phyloP scores from a whole-genome alignment of 2,797 vertebrate species.

The Loriculus beryllinus region DNA sequence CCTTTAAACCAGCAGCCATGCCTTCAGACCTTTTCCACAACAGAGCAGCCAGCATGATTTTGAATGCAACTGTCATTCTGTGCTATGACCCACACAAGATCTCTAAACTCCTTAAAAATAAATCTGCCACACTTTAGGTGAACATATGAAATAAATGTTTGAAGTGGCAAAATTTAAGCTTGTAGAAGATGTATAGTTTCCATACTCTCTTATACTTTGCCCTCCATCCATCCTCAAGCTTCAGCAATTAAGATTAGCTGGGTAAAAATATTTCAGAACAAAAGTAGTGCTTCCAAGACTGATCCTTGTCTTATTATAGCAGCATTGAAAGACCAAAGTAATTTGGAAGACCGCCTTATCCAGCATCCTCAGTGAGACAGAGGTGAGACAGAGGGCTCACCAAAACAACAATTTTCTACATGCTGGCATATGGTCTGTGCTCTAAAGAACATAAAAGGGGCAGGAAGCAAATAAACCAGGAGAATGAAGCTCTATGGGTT shows the following conservation, averaged over 20 bases:
- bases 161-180: background rate
- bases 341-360: background rate
- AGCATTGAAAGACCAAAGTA: background rate
- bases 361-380: background rate
- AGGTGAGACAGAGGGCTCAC: background rate
- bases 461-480: background rate
- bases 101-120: background rate
- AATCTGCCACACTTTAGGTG: background rate
- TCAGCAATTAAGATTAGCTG: background rate
- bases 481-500: background rate
- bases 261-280: background rate
- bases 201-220: background rate
- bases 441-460: background rate
- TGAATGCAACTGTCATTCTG: background rate
- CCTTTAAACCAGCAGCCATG: background rate
- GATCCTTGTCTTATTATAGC: background rate
- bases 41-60: background rate
- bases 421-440: background rate
- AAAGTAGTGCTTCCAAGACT: background rate
- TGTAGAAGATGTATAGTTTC: background rate
- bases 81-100: background rate
- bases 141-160: background rate
- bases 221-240: background rate
- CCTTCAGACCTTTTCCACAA: background rate
- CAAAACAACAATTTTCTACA: background rate